A percentile compares a stretch with the other conserved stretches of the same genome.
phyloP scores from a whole-genome alignment of 92 coral and sea anemone genomes.

The Zoanthus gigantus region DNA sequence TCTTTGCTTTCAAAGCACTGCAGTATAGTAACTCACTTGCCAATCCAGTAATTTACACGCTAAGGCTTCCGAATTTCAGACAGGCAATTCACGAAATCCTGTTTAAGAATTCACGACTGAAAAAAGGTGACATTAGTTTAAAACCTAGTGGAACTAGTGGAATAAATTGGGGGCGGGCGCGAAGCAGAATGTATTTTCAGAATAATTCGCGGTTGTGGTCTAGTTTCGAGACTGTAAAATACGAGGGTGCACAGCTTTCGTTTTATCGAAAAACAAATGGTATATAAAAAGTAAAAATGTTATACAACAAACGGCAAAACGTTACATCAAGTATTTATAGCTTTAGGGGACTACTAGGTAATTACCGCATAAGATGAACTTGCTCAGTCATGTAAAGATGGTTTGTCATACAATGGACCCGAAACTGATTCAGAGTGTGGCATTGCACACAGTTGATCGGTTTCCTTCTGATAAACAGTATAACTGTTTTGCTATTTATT shows the following conservation, averaged over 20 bases:
- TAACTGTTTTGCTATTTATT: too few species aligned
- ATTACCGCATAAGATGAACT: too few species aligned
- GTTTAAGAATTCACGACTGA: constrained; percentile 9
- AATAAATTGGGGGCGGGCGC: constrained; percentile 14
- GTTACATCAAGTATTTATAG: neutral
- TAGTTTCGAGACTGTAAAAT: constrained; percentile 27
- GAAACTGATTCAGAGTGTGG: too few species aligned
- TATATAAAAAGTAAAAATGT: neutral
- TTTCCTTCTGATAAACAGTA: too few species aligned
- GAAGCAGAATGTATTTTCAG: constrained; percentile 7
- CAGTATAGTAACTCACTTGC: constrained; percentile 70
- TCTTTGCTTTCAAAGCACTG: constrained; percentile 63
- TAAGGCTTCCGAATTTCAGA: constrained; percentile 61
- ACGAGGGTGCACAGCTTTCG: constrained; percentile 24
- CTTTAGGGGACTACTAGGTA: too few species aligned
- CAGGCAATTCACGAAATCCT: constrained; percentile 51
- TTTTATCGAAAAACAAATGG: constrained; percentile 24
- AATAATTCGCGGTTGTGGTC: constrained; percentile 21
- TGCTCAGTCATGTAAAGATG: too few species aligned
- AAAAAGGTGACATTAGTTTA: neutral
- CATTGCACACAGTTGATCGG: too few species aligned
- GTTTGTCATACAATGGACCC: too few species aligned
- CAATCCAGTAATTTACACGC: constrained; percentile 64
- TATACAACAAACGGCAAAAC: neutral
- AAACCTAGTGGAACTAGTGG: constrained; percentile 11